Conservation (phyloP, 2,888 invertebrate species). For the Scaptomyza polygonia region DNA sequence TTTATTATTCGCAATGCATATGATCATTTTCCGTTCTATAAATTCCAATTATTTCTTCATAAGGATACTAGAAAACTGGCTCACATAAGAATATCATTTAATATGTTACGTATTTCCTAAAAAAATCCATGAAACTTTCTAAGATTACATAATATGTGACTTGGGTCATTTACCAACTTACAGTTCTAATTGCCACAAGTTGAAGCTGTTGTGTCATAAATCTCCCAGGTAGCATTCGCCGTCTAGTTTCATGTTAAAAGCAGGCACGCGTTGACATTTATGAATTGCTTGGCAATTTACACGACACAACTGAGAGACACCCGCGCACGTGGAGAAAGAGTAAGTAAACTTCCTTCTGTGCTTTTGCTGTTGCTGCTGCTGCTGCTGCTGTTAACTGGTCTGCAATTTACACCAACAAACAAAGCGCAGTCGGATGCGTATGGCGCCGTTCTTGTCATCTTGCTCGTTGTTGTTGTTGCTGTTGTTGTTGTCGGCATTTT, state of each 20-base stretch:
- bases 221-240: conserved; percentile 27
- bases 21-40: too few species aligned
- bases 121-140: neutral
- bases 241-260: conserved; percentile 33
- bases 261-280: conserved; percentile 76
- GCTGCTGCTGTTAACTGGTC: conserved; percentile 21
- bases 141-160: neutral
- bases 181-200: conserved; percentile 40
- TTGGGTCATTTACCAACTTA: neutral
- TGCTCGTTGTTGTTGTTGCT: conserved; percentile 10
- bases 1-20: too few species aligned
- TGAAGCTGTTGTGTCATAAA: conserved; percentile 43
- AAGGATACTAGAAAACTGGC: too few species aligned
- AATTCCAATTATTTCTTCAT: too few species aligned
- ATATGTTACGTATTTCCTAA: too few species aligned
- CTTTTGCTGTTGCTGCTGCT: neutral
- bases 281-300: conserved; percentile 80
- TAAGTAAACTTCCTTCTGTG: conserved; percentile 17
- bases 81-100: too few species aligned
- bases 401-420: conserved; percentile 72
- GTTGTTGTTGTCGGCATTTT: neutral
- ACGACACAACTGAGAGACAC: conserved; percentile 62
- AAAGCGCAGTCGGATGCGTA: conserved; percentile 37
- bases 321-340: conserved; percentile 55
- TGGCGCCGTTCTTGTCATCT: conserved; percentile 62